Evolutionary conservation across 2,797 vertebrate species (phyloP), one percentile per base, ranked within the genome.

Genomic region (Melanotaenia maccullochi): DNA sequence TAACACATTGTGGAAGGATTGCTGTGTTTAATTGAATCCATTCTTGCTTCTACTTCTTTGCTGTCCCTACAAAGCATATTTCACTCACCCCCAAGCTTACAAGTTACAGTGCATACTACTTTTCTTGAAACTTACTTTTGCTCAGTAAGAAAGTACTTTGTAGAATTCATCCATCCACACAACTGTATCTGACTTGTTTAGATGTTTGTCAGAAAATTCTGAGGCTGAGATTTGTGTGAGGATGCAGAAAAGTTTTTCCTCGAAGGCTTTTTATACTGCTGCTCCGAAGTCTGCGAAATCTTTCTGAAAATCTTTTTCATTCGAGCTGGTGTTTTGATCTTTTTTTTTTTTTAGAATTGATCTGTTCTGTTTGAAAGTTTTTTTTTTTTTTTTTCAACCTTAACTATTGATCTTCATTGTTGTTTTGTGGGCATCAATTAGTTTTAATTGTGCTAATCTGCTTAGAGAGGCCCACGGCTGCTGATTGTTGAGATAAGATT

Each of bases 41-140:
- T 36, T 59, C 35, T 59, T 24, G 20, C 33, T 24, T 38, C n/a
- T 59, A 30, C 30, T 30, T 30, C 30, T 30, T 30, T 30, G 30
- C 30, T 30, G 30, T 30, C 30, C 30, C 30, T 30, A 30, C 30
- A n/a, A 58, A 11, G 55, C 32, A 35, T n/a, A n/a, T 33, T 35
- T 33, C 56, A 35, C 16, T 33, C 32, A n/a, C 18, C 32, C 9
- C n/a, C 16, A 13, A 3, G 16, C 13, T 6, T 33, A 57, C 8
- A 33, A 30, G 30, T 22, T 49, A 47, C 8, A 47, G n/a, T 4
- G 16, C 55, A n/a, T 58, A 1, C 6, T 33, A 35, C 20, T 38
- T 59, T 59, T 36, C n/a, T 11, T 30, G 40, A 60, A 38, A 60
- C 33, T n/a, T 36, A 40, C 22, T 14, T 60, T 38, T 60, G 58